Evolutionary conservation across 1,140 invertebrate genomes (phyloP), one percentile per base, ranked within the genome.

Genomic region (Drosophila albomicans): DNA sequence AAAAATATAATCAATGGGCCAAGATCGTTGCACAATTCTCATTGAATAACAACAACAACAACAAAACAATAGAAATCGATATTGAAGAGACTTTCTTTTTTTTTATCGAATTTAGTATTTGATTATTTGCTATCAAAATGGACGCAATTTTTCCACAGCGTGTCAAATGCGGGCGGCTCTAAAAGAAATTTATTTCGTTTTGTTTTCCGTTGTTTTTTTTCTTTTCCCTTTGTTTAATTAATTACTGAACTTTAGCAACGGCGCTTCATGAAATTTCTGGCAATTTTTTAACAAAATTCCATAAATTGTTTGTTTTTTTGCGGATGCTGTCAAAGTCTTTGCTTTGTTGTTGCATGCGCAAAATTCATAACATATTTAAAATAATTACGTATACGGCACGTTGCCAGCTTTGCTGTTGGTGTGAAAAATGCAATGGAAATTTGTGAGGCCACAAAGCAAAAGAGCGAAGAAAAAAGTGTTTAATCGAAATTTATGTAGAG

Each of bases 11-110:
- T 28, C 16, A 69, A 35, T 59, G 20, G 20, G 38, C 13, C 35
- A 64, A 71, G 65, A 51, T 38, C 20, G 45, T 75, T 75, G 59
- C 57, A 46, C 52, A 75, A 75, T 57, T 63, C 32, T 38, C 48
- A 51, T 13, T 30, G 11, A 58, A 61, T n/a, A 46, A 20, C 20
- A 35, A 41, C 38, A 41, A 41, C 38, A 41, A 38, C 35, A 41
- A 41, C 38, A 41, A 7, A 10, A 51, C 2, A 68, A 35, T 30
- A 16, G 16, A 69, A 69, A 62, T 32, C 54, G 10, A 63, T 52
- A 13, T 30, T 48, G n/a, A 38, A 45, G 32, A 58, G 16, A 63
- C 59, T 70, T 70, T 58, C 54, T 52, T 71, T 70, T 75, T 75
- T 15, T 32, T 51, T 16, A 32, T 48, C 32, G 15, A 63, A 71